Percentiles rank a stretch among this genome's conserved stretches.
Evolutionary conservation across 2,113 vertebrate species (phyloP).

Genomic region (Apeltes quadracus): DNA sequence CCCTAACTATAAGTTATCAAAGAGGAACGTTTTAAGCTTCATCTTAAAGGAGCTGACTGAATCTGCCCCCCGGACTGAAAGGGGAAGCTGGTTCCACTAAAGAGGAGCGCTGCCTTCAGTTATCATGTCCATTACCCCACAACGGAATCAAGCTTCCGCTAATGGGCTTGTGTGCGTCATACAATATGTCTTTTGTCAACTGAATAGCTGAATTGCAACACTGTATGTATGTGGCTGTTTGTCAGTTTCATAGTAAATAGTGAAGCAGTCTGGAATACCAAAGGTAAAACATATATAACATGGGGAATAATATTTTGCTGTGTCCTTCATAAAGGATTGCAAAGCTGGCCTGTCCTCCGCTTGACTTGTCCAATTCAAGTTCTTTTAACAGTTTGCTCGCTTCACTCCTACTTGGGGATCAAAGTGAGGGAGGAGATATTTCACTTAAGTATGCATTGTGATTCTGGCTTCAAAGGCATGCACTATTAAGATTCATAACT

Average conservation of each 20-base stretch:
- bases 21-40: no score
- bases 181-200: conserved; percentile 55
- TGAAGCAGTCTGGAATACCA: conserved; percentile 68
- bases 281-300: conserved; percentile 65
- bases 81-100: no score
- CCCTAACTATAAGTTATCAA: no score
- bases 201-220: conserved; percentile 20
- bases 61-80: no score
- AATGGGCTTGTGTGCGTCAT: conserved; percentile 56
- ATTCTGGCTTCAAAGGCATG: conserved; percentile 66
- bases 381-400: conserved; percentile 47
- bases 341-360: conserved; percentile 57
- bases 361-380: conserved; percentile 58
- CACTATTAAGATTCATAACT: conserved; percentile 73
- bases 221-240: conserved; percentile 21
- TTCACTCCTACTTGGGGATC: conserved; percentile 72
- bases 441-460: conserved; percentile 66
- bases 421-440: conserved; percentile 72
- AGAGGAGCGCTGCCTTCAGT: no score
- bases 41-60: no score
- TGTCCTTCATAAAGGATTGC: conserved; percentile 71
- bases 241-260: conserved; percentile 34
- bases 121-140: no score
- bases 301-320: conserved; percentile 66
- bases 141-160: conserved; percentile 44